phyloP scores from a whole-genome alignment of 2,113 vertebrate genomes.

The Xyrauchen texanus region DNA sequence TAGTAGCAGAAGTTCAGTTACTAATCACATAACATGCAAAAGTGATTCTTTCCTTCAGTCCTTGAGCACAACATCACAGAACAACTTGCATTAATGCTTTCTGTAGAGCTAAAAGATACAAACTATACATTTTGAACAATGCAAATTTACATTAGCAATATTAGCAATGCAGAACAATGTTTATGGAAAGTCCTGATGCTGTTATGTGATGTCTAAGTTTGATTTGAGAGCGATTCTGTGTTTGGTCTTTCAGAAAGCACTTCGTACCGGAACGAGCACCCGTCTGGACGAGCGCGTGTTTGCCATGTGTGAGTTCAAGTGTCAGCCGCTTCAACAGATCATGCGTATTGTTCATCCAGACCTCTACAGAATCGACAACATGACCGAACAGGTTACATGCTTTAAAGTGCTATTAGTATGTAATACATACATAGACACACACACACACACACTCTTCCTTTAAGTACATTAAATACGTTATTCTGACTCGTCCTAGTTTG shows the following conservation, averaged over 20 bases:
- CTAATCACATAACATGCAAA: not conserved
- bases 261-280: constrained; percentile 89
- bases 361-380: constrained; percentile 90
- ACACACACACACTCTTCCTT: too few relatives aligned
- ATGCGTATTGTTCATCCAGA: constrained; percentile 93
- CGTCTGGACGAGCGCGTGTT: constrained; percentile 93
- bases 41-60: not conserved
- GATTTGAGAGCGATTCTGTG: not conserved
- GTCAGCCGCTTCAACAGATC: constrained; percentile 87
- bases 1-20: not conserved
- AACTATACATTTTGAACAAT: too few relatives aligned
- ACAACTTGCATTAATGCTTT: too few relatives aligned
- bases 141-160: too few relatives aligned
- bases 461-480: too few relatives aligned
- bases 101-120: too few relatives aligned
- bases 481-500: too few relatives aligned
- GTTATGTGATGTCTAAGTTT: not conserved
- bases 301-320: constrained; percentile 97
- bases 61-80: too few relatives aligned
- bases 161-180: too few relatives aligned
- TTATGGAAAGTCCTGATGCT: not conserved
- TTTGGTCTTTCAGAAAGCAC: constrained; percentile 82
- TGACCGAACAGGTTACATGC: constrained; percentile 86
- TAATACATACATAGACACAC: too few relatives aligned
- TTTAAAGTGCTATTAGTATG: too few relatives aligned